A percentile compares a stretch with the other conserved stretches of the same genome.
phyloP scores from a whole-genome alignment of 2,888 invertebrate genomes.

The Platycnemis pennipes region DNA sequence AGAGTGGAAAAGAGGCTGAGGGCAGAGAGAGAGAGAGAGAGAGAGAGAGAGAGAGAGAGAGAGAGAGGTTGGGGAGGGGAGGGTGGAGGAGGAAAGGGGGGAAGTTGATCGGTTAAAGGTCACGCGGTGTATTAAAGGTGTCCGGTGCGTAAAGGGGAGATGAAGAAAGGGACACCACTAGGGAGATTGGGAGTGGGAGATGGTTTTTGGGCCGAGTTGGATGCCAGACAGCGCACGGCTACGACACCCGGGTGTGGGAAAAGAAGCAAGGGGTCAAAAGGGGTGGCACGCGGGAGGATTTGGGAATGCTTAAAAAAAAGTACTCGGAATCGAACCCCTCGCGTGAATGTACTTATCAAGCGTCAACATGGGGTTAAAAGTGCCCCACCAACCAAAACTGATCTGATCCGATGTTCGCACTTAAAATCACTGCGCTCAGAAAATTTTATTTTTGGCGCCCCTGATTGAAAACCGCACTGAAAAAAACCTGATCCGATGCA shows the following conservation, averaged over 20 bases:
- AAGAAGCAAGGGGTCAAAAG: background rate
- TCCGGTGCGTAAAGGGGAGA: too few relatives aligned
- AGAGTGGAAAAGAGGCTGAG: background rate
- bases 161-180: too few relatives aligned
- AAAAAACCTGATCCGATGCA: too few relatives aligned
- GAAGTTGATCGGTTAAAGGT: conserved; percentile 30
- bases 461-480: too few relatives aligned
- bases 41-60: too few relatives aligned
- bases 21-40: too few relatives aligned
- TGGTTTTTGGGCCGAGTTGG: background rate
- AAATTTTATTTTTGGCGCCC: too few relatives aligned
- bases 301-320: background rate
- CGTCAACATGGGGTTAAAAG: background rate
- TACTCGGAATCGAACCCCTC: background rate
- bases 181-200: too few relatives aligned
- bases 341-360: background rate
- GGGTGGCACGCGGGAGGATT: background rate
- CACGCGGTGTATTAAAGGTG: conserved; percentile 1
- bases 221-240: background rate
- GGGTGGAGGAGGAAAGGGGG: background rate
- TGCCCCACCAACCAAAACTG: conserved; percentile 24
- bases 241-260: background rate
- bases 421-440: background rate
- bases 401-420: background rate
- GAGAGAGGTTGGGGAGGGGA: background rate